phyloP scores from a whole-genome alignment of 1,140 invertebrate species.

The Mamestra configurata region DNA sequence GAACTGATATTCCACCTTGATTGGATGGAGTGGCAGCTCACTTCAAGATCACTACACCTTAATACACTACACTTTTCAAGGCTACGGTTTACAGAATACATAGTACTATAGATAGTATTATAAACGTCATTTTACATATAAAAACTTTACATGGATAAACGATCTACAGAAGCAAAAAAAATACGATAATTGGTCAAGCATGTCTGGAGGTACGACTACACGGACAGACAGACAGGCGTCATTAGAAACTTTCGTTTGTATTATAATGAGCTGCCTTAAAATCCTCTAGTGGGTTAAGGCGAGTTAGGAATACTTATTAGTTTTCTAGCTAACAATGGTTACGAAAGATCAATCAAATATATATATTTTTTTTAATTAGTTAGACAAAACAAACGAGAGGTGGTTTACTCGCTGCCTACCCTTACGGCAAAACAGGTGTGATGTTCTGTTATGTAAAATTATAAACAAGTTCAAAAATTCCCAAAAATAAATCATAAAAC shows the following conservation, averaged over 20 bases:
- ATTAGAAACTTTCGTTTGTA: conserved; percentile 22
- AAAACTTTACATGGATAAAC: background rate
- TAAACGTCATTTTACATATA: background rate
- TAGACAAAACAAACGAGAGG: too few species aligned
- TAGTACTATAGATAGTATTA: too few species aligned
- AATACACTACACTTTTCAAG: too few species aligned
- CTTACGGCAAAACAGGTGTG: too few species aligned
- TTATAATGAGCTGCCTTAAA: conserved; percentile 27
- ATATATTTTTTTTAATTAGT: too few species aligned
- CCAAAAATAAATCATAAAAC: background rate
- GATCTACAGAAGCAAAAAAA: background rate
- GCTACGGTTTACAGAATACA: too few species aligned
- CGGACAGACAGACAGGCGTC: background rate
- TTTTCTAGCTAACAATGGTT: background rate
- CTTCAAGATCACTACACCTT: too few species aligned
- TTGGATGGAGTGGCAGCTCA: too few species aligned
- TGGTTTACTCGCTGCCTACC: too few species aligned
- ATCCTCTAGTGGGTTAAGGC: conserved; percentile 6
- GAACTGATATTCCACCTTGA: too few species aligned
- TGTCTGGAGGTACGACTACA: background rate
- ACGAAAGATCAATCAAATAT: background rate
- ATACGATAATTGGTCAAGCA: background rate
- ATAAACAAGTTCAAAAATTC: too few species aligned
- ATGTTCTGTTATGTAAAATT: too few species aligned
- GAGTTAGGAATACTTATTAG: conserved; percentile 17